Evolutionary conservation across 2,888 invertebrate species (phyloP), one percentile per base, ranked within the genome.

Genomic region (Xylocampa areola): DNA sequence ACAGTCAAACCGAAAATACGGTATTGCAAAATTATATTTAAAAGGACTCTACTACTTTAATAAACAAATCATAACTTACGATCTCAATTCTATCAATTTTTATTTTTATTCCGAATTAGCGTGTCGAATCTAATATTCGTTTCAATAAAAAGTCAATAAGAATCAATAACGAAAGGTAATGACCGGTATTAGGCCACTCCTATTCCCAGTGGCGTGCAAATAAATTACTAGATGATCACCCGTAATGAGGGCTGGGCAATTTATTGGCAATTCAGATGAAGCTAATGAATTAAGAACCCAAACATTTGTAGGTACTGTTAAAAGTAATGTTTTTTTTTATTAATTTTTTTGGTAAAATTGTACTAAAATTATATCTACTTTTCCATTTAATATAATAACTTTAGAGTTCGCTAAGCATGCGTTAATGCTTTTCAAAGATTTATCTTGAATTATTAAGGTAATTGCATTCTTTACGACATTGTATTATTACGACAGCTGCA

Each of bases 231-330:
- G 66, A 70, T 71, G 77, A 85, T 85, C 80, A 73, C 78, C 79
- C 80, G 68, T 80, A 85, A 85, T 83, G 85, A 80, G 82, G 70
- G 66, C 70, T 61, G 0, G 55, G 79, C 81, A 83, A 88, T 87
- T 88, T 87, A 87, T 86, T 77, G 81, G 82, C 79, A 83, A 87
- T 88, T 87, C 79, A 77, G 76, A 73, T 71, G 67, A 57, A 79
- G 81, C 84, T 88, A 88, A 87, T 88, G 87, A 87, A 88, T 87
- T 87, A 87, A 86, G 82, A 79, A 73, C 73, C 82, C 77, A 79
- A 73, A 82, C 84, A 86, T 86, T 85, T 82, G 80, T 44, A 45
- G 40, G 21, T 82, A 77, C 80, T 78, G 75, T 79, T 81, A 71
- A 81, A 84, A 79, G 73, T 79, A 79, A 75, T 73, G 76, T 35